phyloP scores from a whole-genome alignment of 1,140 invertebrate species.

The Sweltsa coloradensis region DNA sequence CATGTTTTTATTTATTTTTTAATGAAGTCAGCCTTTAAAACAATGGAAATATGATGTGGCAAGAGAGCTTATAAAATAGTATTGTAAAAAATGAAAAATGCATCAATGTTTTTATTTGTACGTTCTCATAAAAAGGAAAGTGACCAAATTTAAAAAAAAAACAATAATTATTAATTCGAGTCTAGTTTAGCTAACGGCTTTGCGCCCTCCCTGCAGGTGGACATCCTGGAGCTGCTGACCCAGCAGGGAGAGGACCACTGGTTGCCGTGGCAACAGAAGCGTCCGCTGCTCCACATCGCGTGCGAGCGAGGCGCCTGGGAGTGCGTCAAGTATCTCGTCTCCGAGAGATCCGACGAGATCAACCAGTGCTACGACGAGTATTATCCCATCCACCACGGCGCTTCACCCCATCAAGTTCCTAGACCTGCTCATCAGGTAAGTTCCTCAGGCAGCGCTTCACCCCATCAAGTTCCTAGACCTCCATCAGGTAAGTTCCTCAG shows the following conservation, averaged over 20 bases:
- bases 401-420: conserved; percentile 53
- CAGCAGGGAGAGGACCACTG: conserved; percentile 57
- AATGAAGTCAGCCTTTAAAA: no score
- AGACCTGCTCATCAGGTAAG: conserved; percentile 42
- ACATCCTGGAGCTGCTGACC: conserved; percentile 44
- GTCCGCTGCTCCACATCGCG: conserved; percentile 49
- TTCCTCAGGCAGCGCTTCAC: conserved; percentile 48
- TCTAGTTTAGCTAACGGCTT: no score
- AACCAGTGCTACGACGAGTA: conserved; percentile 64
- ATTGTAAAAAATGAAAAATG: no score
- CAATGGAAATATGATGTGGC: no score
- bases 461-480: conserved; percentile 52
- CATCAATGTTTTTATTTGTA: no score
- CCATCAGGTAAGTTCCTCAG: conserved; percentile 34
- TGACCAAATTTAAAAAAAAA: no score
- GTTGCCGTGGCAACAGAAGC: conserved; percentile 40
- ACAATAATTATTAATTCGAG: no score
- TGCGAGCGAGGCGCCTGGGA: conserved; percentile 57
- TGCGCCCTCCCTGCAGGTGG: conserved; percentile 23
- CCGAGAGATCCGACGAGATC: conserved; percentile 53
- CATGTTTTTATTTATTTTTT: no score
- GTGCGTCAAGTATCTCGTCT: conserved; percentile 50
- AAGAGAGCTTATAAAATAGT: no score
- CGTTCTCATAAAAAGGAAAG: no score
- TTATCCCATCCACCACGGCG: conserved; percentile 60